Base-by-base conservation (phyloP, 2,797 vertebrate genomes). In the Anguilla anguilla region DNA sequence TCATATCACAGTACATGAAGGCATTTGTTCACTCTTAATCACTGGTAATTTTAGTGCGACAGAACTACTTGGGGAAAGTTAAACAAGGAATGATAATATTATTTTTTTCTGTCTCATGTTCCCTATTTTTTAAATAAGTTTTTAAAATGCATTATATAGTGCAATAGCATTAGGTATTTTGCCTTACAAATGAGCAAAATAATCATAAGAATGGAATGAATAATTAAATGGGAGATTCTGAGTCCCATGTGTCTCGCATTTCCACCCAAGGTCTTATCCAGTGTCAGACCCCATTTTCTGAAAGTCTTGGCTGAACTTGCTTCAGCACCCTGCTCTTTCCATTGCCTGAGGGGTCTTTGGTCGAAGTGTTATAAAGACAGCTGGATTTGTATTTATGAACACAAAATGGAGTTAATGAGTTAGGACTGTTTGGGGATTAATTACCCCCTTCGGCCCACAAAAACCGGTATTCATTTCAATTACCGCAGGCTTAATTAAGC, bases 401-500 rank as follows among this genome's bases (percentile, higher is more conserved):
- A 82, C 79, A 49, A 43, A 82, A 82, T 15, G 11, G 46, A 82
- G 46, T n/a, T 25, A 51, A 82, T 82, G 46, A n/a, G 79, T 46
- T 82, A n/a, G 79, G 46, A 82, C 28, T 43, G 39, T 35, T 85
- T 19, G 28, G 83, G 55, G 83, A 85, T 28, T 85, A 57, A 85
- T 85, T 85, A 85, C 83, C 31, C 55, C 55, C 57, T 43, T 59
- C 83, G 31, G 61, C 28, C 31, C 57, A 7, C 59, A 39, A 85
- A 79, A 85, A 43, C 39, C 35, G 83, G 31, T 11, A 43, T 85
- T 85, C 83, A 25, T 85, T 85, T 85, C 83, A 85, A 85, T 85
- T 85, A 85, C 15, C 55, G 22, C 28, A 43, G 35, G 39, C 49
- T 61, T 85, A 85, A 85, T 85, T 85, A 59, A 85, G 55, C 49